Conservation (phyloP, 2,888 invertebrate species). For the Julus scanicus region DNA sequence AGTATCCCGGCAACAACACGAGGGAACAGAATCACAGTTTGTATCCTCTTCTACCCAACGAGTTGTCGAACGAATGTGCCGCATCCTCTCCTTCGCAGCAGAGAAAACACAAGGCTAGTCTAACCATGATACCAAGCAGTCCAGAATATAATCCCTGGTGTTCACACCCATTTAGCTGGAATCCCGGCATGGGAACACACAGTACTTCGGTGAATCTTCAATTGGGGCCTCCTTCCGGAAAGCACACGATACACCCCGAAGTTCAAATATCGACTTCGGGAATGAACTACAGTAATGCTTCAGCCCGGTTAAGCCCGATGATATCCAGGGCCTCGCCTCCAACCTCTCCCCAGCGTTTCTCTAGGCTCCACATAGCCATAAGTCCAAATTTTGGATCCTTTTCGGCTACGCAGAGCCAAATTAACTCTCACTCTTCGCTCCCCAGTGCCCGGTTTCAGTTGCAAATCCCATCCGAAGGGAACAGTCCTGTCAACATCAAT, state of each 20-base stretch:
- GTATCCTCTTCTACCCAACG: constrained; percentile 14
- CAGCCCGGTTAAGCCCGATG: background rate
- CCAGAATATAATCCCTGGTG: background rate
- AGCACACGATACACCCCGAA: background rate
- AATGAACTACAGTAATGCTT: constrained; percentile 13
- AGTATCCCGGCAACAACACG: background rate
- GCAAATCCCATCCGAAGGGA: constrained; percentile 28
- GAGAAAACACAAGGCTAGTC: constrained; percentile 55
- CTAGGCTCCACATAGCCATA: constrained; percentile 53
- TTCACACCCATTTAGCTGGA: constrained; percentile 41
- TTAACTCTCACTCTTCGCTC: background rate
- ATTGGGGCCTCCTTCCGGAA: background rate
- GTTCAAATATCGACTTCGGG: constrained; percentile 49
- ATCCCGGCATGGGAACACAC: constrained; percentile 38
- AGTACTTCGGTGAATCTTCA: constrained; percentile 55
- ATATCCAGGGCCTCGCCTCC: background rate
- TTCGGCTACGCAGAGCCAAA: background rate
- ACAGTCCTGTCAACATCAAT: background rate
- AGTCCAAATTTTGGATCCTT: constrained; percentile 34
- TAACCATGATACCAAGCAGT: constrained; percentile 55
- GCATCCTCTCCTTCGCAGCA: constrained; percentile 41
- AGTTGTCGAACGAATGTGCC: background rate
- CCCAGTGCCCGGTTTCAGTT: constrained; percentile 45
- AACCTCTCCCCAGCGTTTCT: constrained; percentile 12
- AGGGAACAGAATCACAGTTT: constrained; percentile 44